phyloP scores from a whole-genome alignment of 2,797 vertebrate species.

The Lycodopsis pacificus region DNA sequence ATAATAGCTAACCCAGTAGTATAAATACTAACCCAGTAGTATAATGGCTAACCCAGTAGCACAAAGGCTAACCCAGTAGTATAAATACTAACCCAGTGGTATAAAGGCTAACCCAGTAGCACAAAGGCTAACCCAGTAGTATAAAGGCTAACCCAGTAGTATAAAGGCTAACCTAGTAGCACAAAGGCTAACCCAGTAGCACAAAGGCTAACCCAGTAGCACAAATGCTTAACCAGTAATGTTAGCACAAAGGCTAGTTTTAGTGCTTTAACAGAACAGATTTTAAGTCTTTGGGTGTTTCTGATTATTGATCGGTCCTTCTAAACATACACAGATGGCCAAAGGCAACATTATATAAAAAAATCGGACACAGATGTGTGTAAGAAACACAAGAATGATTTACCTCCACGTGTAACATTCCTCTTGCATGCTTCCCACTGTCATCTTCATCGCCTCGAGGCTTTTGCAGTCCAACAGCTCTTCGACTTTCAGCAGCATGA shows the following conservation, averaged over 20 bases:
- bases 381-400: background rate
- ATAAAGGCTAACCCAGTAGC: too few species aligned
- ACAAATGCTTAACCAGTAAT: background rate
- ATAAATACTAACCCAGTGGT: too few species aligned
- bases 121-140: too few species aligned
- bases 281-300: background rate
- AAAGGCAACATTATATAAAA: background rate
- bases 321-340: background rate
- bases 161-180: too few species aligned
- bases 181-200: background rate
- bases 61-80: too few species aligned
- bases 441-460: slow-evolving; percentile 37
- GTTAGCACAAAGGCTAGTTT: background rate
- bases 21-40: too few species aligned
- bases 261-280: background rate
- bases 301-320: background rate
- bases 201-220: background rate
- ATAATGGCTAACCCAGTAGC: too few species aligned
- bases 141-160: too few species aligned
- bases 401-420: slow-evolving; percentile 52
- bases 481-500: slow-evolving; percentile 42
- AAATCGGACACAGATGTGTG: background rate
- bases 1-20: too few species aligned
- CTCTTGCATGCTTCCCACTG: background rate
- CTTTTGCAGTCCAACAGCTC: slow-evolving; percentile 50